phyloP scores from a whole-genome alignment of 2,888 invertebrate genomes.

The Caenorhabditis sp. region DNA sequence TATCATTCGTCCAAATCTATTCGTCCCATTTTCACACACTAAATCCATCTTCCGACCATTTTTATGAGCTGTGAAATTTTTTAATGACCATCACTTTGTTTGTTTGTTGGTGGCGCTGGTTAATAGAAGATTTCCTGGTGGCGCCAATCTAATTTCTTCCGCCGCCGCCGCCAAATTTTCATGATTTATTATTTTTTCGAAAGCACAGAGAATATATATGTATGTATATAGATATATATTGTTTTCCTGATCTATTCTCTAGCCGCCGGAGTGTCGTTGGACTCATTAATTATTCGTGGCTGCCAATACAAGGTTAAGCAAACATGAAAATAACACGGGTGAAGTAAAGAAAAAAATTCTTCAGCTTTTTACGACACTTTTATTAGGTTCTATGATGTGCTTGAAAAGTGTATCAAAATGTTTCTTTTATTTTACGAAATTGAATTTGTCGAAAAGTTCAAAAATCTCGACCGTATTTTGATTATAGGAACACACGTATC shows the following conservation, averaged over 20 bases:
- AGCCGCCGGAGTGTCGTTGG: too few relatives aligned
- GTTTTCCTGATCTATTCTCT: too few relatives aligned
- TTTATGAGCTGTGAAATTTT: background rate
- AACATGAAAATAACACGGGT: background rate
- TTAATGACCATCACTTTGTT: background rate
- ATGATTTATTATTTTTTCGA: background rate
- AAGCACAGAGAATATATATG: too few relatives aligned
- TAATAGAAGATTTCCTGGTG: background rate
- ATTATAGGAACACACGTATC: too few relatives aligned
- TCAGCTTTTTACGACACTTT: background rate
- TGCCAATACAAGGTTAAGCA: background rate
- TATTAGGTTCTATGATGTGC: background rate
- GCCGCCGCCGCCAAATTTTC: background rate
- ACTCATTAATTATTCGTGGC: background rate
- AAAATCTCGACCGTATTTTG: too few relatives aligned
- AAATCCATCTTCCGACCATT: background rate
- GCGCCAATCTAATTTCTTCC: too few relatives aligned
- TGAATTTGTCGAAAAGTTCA: too few relatives aligned
- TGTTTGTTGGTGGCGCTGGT: background rate
- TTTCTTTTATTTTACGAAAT: background rate
- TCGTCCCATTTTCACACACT: background rate
- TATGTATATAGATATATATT: too few relatives aligned
- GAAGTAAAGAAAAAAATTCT: background rate
- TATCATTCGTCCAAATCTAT: background rate
- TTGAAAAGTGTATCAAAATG: background rate